These are phyloP conservation scores for Papilio gigon DNA, from an alignment of 2,888 invertebrate species.

Conservation along the genomic window DNA sequence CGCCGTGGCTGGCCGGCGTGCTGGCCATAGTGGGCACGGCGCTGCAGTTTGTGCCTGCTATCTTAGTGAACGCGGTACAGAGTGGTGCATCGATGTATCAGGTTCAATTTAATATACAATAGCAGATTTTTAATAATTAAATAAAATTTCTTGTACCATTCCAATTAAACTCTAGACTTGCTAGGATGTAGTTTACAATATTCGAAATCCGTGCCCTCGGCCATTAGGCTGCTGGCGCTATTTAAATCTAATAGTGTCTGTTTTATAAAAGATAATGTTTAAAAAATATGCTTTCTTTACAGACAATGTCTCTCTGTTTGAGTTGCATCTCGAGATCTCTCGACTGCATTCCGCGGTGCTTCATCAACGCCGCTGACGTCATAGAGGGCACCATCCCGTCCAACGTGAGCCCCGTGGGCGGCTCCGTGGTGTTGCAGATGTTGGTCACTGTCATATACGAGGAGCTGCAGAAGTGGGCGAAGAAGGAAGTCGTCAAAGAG, in stretches of 20 bases:
- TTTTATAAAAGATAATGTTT: too few species aligned
- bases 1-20: constrained; percentile 89
- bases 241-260: too few species aligned
- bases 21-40: constrained; percentile 84
- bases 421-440: constrained; percentile 87
- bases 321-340: constrained; percentile 87
- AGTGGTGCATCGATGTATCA: constrained; percentile 91
- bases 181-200: too few species aligned
- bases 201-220: too few species aligned
- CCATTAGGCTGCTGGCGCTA: too few species aligned
- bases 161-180: too few species aligned
- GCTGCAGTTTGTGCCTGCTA: constrained; percentile 85
- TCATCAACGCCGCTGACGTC: constrained; percentile 82
- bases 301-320: constrained; percentile 88
- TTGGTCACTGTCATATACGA: constrained; percentile 87
- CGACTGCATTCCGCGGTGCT: constrained; percentile 84
- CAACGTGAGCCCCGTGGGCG: constrained; percentile 86
- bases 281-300: too few species aligned
- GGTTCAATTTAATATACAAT: constrained; percentile 58
- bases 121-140: too few species aligned
- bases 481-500: constrained; percentile 64
- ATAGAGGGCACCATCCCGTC: constrained; percentile 87
- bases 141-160: too few species aligned
- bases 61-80: constrained; percentile 86
- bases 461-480: constrained; percentile 82